A percentile compares a stretch with the other conserved stretches of the same genome.
These are phyloP conservation scores for Lepidothrix coronata DNA, from an alignment of 2,113 vertebrate species.

Conservation along the genomic window DNA sequence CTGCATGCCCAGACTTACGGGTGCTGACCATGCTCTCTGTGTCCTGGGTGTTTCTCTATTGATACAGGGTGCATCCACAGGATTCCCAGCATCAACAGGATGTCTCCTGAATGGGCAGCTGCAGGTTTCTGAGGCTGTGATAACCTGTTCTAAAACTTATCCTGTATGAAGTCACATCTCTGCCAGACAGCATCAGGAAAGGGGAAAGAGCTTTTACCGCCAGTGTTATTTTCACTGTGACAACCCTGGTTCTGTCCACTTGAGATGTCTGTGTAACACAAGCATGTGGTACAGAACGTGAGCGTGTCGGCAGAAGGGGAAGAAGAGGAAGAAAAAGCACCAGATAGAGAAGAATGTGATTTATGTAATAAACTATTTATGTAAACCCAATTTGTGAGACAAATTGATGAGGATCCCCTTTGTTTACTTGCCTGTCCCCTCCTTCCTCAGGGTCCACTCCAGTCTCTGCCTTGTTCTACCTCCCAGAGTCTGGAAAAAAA, in stretches of 20 bases:
- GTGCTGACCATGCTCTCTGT: background rate
- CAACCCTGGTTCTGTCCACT: background rate
- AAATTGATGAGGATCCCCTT: background rate
- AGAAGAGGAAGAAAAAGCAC: background rate
- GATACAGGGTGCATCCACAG: fast-evolving
- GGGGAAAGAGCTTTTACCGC: background rate
- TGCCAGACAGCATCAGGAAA: background rate
- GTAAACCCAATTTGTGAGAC: background rate
- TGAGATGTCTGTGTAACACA: fast-evolving
- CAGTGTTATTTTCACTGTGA: background rate
- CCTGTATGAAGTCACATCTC: background rate
- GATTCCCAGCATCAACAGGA: background rate
- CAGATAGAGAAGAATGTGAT: background rate
- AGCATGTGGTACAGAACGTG: background rate
- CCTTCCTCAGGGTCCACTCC: background rate
- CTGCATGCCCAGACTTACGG: background rate
- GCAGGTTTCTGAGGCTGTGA: background rate
- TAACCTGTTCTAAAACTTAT: background rate
- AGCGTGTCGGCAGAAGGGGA: background rate
- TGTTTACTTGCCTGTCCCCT: background rate
- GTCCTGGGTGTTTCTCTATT: background rate
- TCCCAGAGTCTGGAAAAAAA: background rate
- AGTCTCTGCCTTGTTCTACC: background rate
- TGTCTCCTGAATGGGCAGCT: background rate
- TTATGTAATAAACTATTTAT: background rate